Percentiles rank a stretch among this genome's conserved stretches.
Evolutionary conservation across 2,797 vertebrate genomes (phyloP).

Genomic region (Sarcophilus harrisii): DNA sequence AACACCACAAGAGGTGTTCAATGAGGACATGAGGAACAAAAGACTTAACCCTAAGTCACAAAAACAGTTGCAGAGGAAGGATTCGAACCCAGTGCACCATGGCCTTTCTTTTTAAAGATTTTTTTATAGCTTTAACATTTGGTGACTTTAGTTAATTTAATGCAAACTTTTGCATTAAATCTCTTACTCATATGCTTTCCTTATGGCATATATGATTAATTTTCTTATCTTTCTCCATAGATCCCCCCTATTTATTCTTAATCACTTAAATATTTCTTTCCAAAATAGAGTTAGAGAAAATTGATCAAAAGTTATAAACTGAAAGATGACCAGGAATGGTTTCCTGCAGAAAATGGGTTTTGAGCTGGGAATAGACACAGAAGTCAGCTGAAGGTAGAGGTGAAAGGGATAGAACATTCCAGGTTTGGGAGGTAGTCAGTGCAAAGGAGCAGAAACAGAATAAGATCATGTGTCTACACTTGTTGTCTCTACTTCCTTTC

Average conservation of each 20-base stretch:
- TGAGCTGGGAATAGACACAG: neutral
- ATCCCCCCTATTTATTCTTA: neutral
- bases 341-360: neutral
- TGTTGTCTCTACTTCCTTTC: neutral
- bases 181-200: neutral
- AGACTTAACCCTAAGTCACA: neutral
- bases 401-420: neutral
- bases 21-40: neutral
- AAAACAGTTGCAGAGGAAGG: neutral
- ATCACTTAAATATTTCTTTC: neutral
- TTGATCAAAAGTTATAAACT: neutral
- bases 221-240: conserved; percentile 44
- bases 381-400: neutral
- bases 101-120: neutral
- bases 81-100: neutral
- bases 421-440: neutral
- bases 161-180: neutral
- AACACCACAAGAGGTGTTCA: neutral
- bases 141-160: conserved; percentile 2
- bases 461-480: neutral
- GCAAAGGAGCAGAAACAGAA: neutral
- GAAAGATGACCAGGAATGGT: neutral
- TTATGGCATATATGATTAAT: neutral
- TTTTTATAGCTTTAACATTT: neutral
- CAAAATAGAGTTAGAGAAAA: conserved; percentile 2